phyloP scores from a whole-genome alignment of 2,113 vertebrate genomes.

The Crotalus helleri region DNA sequence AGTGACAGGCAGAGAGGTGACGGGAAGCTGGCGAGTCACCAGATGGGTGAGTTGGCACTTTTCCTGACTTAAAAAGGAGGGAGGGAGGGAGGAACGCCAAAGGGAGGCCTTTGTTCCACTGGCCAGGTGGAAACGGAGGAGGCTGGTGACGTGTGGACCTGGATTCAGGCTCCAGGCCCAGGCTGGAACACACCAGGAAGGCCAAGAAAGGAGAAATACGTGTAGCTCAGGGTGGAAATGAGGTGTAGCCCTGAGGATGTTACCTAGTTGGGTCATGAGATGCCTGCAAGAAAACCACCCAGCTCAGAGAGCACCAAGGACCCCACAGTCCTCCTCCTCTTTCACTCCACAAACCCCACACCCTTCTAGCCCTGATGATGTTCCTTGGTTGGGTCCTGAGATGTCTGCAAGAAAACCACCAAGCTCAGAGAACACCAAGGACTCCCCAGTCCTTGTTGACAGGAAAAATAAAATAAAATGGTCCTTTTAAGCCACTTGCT shows the following conservation, averaged over 20 bases:
- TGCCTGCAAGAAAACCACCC: too few relatives aligned
- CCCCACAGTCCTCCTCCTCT: too few relatives aligned
- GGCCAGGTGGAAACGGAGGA: neutral
- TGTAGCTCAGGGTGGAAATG: neutral
- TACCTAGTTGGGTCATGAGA: too few relatives aligned
- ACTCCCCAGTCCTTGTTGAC: neutral
- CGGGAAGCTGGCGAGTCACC: conserved; percentile 6
- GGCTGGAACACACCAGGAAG: neutral
- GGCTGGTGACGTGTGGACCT: neutral
- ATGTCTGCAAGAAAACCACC: too few relatives aligned
- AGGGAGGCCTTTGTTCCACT: neutral
- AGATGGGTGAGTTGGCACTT: neutral
- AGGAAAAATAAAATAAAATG: neutral
- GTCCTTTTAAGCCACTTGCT: neutral
- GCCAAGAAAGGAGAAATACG: neutral
- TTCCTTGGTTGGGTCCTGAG: too few relatives aligned
- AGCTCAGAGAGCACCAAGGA: too few relatives aligned
- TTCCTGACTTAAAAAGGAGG: neutral
- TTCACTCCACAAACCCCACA: too few relatives aligned
- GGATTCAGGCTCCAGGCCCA: neutral
- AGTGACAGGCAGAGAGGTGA: neutral
- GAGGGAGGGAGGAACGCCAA: neutral
- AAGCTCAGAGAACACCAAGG: too few relatives aligned
- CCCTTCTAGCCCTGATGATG: too few relatives aligned
- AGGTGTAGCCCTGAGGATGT: neutral